Evolutionary conservation across 2,797 vertebrate species (phyloP), one percentile per base, ranked within the genome.

Genomic region (Macroramphosus scolopax): DNA sequence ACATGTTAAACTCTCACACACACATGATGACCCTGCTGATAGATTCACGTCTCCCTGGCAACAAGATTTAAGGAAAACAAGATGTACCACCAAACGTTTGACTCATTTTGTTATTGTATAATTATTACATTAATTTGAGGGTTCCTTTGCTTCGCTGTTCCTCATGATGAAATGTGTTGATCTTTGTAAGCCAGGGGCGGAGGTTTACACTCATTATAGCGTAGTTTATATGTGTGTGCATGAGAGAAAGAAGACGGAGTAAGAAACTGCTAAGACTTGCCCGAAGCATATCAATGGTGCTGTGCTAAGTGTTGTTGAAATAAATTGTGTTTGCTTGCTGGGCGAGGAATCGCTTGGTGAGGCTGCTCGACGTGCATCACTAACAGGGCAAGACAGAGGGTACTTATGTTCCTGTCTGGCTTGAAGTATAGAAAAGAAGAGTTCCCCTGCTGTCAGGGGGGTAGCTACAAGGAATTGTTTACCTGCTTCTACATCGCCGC

Each of bases 351-450:
- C 65, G 61, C 62, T 84, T 71, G 76, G 60, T 14, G 39, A 70
- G 63, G 72, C 63, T 67, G 64, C 63, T 58, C 12, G 49, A 65
- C 45, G 66, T 40, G 63, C 59, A 72, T 74, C 67, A 67, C 68
- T 63, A 58, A 43, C 58, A 18, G 59, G 57, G 54, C 14, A 42
- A 74, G 64, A 63, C 66, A 15, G 58, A 51, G 42, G 59, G 62
- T 65, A 80, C 70, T 64, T 61, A 34, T 68, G 50, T 54, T 61
- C 59, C 63, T 39, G 58, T 60, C 34, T 4, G 22, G 17, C 33
- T 84, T 81, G 62, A 74, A 72, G 74, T 52, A 78, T 75, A 26
- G 72, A 68, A 49, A 63, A 46, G 35, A 60, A 58, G 42, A 31
- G 52, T 31, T 68, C 36, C 60, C 58, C 20, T 50, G 54, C 51